Evolutionary conservation across 2,888 invertebrate species (phyloP).

Genomic region (Asteroscopus sphinx): DNA sequence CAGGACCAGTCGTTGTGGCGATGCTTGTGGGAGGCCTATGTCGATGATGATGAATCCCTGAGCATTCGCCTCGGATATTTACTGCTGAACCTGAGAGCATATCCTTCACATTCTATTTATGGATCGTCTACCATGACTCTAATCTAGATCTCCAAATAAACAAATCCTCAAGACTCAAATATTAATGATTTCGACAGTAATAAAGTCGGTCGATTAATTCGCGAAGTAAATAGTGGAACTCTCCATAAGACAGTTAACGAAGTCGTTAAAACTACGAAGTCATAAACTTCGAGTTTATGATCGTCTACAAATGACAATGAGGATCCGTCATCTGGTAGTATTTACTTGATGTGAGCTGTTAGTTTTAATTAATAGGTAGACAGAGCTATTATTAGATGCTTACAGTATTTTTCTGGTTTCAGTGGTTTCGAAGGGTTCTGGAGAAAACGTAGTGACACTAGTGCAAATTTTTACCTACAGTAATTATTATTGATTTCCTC

Average conservation of each 20-base stretch:
- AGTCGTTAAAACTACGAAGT: constrained; percentile 36
- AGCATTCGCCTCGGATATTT: too few relatives aligned
- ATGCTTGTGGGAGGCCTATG: too few relatives aligned
- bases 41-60: too few relatives aligned
- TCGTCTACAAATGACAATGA: constrained; percentile 43
- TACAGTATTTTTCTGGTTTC: too few relatives aligned
- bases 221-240: constrained; percentile 45
- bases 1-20: too few relatives aligned
- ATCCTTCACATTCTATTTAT: too few relatives aligned
- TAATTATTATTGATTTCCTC: too few relatives aligned
- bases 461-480: too few relatives aligned
- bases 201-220: constrained; percentile 48
- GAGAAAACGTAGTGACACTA: too few relatives aligned
- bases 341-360: constrained; percentile 14
- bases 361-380: constrained; percentile 10
- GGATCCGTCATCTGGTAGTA: constrained; percentile 24
- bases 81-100: too few relatives aligned
- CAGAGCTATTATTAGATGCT: background rate
- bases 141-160: constrained; percentile 3
- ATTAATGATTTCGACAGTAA: constrained; percentile 20
- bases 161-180: background rate
- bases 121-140: background rate
- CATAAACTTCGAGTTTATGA: constrained; percentile 45
- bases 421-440: too few relatives aligned
- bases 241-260: constrained; percentile 35